phyloP scores from a whole-genome alignment of 2,888 invertebrate species.

The Drosophila borborema region DNA sequence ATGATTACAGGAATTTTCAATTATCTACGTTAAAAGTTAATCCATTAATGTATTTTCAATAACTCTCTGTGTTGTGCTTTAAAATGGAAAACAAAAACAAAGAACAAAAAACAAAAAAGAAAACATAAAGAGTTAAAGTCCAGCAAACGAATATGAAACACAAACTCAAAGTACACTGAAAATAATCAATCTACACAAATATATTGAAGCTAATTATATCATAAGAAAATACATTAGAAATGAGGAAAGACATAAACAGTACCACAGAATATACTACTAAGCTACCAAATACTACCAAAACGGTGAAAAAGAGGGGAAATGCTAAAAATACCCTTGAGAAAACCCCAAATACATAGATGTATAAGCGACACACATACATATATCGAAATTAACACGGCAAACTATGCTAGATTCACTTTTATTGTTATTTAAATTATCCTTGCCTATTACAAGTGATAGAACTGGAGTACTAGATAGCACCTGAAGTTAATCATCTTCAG shows the following conservation, averaged over 20 bases:
- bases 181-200: background rate
- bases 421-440: too few species aligned
- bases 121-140: background rate
- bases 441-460: too few species aligned
- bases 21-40: background rate
- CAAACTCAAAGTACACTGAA: background rate
- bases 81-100: background rate
- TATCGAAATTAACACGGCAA: background rate
- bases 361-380: background rate
- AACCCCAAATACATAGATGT: too few species aligned
- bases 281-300: background rate
- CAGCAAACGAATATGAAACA: background rate
- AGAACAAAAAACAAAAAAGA: background rate
- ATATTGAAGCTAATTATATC: background rate
- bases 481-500: too few species aligned
- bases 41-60: background rate
- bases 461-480: too few species aligned
- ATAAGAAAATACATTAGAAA: background rate
- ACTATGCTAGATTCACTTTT: background rate
- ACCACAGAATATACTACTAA: background rate
- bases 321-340: background rate
- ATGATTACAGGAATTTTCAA: conserved; percentile 1
- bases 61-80: conserved; percentile 1
- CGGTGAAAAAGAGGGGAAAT: too few species aligned
- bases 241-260: background rate